Evolutionary conservation across 2,113 vertebrate genomes (phyloP).

Genomic region (Chinchilla lanigera): DNA sequence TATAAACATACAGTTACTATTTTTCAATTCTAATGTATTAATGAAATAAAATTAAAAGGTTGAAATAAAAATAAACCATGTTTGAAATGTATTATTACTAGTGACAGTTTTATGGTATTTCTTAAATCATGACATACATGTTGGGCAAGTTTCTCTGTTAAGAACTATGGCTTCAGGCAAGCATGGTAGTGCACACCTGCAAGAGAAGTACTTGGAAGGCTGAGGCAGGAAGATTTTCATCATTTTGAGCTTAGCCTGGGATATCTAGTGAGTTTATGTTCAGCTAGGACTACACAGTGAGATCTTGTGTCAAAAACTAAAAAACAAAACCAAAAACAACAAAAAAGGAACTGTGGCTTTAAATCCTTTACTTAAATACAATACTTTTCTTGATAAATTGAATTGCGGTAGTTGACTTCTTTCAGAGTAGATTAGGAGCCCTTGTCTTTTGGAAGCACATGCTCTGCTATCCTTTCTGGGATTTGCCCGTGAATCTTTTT

Average conservation of each 20-base stretch:
- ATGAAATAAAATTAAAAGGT: neutral
- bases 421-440: neutral
- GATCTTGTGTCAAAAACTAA: too few species aligned
- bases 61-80: neutral
- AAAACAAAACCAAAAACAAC: too few species aligned
- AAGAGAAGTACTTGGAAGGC: too few species aligned
- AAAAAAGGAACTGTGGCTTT: neutral
- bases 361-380: neutral
- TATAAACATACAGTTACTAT: neutral
- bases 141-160: neutral
- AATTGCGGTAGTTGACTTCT: neutral
- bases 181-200: too few species aligned
- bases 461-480: neutral
- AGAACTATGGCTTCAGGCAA: neutral
- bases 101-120: slow-evolving; percentile 18
- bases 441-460: neutral
- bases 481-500: neutral
- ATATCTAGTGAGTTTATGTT: too few species aligned
- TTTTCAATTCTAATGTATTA: neutral
- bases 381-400: neutral
- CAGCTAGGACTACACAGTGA: too few species aligned
- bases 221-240: too few species aligned
- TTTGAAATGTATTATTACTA: neutral
- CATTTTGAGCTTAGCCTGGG: too few species aligned
- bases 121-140: neutral